phyloP scores from a whole-genome alignment of 30 jellyfish, hydroid and myxozoan species.

The Aurelia aurita region DNA sequence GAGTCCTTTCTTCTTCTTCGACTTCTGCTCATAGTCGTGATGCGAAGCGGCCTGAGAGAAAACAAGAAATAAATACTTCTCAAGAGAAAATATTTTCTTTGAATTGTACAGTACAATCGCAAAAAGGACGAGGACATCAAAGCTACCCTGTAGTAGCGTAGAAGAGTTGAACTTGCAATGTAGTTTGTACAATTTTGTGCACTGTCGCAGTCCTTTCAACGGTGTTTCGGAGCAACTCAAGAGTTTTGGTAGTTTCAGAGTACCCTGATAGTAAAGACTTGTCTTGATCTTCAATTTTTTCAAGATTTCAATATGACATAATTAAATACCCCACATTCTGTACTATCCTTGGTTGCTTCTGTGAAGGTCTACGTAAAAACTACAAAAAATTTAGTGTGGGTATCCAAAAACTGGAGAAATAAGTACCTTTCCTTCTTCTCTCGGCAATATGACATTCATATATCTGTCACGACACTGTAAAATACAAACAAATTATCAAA shows the following conservation, averaged over 20 bases:
- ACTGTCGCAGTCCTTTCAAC: no score
- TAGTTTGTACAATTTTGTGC: no score
- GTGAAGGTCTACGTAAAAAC: not conserved
- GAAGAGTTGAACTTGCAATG: not conserved
- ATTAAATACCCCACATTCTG: no score
- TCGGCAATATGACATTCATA: constrained; percentile 84
- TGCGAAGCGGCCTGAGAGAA: constrained; percentile 43
- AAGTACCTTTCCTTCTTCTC: constrained; percentile 98
- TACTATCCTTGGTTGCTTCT: no score
- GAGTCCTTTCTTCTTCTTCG: constrained; percentile 76
- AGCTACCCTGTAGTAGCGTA: not conserved
- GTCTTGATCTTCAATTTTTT: no score
- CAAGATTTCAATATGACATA: no score
- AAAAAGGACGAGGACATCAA: not conserved
- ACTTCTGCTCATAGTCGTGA: constrained; percentile 77
- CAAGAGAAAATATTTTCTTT: not conserved
- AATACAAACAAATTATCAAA: no score
- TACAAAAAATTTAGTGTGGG: not conserved
- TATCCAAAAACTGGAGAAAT: not conserved
- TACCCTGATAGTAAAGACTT: no score
- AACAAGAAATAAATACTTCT: no score
- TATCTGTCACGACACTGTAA: constrained; percentile 97
- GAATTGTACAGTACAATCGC: not conserved
- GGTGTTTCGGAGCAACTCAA: no score
- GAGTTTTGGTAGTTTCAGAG: no score